These are phyloP conservation scores for Pangasius krempfi DNA, from an alignment of 2,797 vertebrate genomes.

Conservation along the genomic window DNA sequence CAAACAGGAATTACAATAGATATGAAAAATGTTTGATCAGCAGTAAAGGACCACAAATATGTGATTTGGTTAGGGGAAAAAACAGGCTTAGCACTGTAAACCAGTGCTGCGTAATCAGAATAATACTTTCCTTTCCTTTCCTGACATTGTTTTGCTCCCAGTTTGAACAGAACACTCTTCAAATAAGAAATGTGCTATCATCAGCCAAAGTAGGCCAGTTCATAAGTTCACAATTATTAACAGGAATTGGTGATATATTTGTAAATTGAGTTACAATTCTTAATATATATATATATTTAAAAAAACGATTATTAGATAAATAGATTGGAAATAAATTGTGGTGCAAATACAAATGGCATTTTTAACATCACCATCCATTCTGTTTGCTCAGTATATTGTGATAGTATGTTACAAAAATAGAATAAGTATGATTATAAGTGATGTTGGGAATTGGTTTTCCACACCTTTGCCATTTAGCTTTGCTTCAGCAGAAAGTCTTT, in stretches of 20 bases:
- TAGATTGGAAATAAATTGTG: background rate
- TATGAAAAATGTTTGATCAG: conserved; percentile 9
- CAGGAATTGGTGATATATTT: background rate
- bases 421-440: background rate
- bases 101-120: conserved; percentile 45
- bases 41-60: conserved; percentile 11
- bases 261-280: background rate
- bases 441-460: background rate
- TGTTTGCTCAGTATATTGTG: background rate
- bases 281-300: background rate
- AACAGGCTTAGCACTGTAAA: background rate
- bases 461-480: background rate
- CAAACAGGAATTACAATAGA: background rate
- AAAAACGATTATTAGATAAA: background rate
- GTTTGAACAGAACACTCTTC: background rate
- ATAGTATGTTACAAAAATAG: background rate
- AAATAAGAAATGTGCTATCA: conserved; percentile 15
- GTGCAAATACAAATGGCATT: background rate
- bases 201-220: conserved; percentile 11
- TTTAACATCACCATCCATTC: background rate
- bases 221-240: conserved; percentile 15
- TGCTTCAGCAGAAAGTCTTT: background rate
- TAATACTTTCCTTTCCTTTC: conserved; percentile 30
- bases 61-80: background rate
- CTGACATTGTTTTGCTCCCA: conserved; percentile 32